Conservation (phyloP, 2,113 vertebrate species). For the Vimba vimba region DNA sequence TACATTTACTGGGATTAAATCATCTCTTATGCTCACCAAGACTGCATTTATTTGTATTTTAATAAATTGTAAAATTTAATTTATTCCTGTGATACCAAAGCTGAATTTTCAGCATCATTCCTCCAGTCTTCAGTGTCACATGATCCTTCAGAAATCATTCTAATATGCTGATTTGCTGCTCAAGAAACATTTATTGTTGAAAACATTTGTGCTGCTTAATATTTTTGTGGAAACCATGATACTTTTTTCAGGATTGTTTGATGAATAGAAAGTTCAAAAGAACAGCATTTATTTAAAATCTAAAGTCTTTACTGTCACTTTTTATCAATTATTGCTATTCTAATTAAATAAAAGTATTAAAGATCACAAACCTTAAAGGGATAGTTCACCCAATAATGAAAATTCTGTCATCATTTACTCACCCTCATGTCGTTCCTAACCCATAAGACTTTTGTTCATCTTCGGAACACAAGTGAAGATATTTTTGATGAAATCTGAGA, state of each 20-base stretch:
- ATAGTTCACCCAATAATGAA: too few species aligned
- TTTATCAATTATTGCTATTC: too few species aligned
- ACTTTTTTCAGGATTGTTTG: background rate
- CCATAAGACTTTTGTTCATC: too few species aligned
- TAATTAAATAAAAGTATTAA: too few species aligned
- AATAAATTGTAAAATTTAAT: background rate
- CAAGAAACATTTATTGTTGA: background rate
- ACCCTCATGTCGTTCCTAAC: too few species aligned
- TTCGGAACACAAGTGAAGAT: too few species aligned
- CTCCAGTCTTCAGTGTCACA: background rate
- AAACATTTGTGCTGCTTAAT: background rate
- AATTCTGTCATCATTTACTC: too few species aligned
- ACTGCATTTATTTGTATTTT: background rate
- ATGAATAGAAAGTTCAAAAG: background rate
- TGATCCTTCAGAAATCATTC: background rate
- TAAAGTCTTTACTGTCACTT: too few species aligned
- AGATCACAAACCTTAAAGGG: too few species aligned
- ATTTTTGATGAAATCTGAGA: too few species aligned
- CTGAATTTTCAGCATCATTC: background rate
- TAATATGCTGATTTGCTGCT: background rate
- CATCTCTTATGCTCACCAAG: background rate
- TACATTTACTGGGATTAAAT: constrained; percentile 6
- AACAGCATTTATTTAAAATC: too few species aligned
- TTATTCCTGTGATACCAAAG: background rate
- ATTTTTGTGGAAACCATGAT: background rate